Evolutionary conservation across 2,113 vertebrate species (phyloP), one percentile per base, ranked within the genome.

Genomic region (Jacana jacana): DNA sequence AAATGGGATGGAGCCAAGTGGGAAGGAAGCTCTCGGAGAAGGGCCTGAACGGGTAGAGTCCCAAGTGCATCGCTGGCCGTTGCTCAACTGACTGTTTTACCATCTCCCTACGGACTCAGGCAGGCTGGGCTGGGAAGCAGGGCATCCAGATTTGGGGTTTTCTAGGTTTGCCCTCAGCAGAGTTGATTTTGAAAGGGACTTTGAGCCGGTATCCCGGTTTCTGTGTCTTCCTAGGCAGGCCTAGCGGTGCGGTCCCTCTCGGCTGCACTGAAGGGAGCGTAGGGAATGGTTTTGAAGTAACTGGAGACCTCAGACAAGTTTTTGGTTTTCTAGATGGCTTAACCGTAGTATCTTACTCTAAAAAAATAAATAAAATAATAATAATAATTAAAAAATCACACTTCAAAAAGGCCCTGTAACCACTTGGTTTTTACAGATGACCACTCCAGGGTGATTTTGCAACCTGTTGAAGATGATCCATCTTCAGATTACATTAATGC

Each of bases 401-500:
- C 79, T 86, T 96, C 78, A 73, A 46, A 78, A 64, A 94, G 88
- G 90, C 91, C 97, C 70, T 33, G 10, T 95, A 83, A 97, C 88
- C 19, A 72, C 79, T 93, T 94, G 94, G 37, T 84, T 96, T 88
- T 97, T 98, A 44, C 94, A 99, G 99, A 99, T 98, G 99, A 99
- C 98, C 99, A 99, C 97, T 99, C 99, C 97, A 98, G 99, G 98
- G 99, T 99, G 98, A 99, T 99, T 98, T 98, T 99, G 95, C 99
- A 99, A 95, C 99, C 99, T 88, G 99, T 99, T 77, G 99, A 99
- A 97, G 99, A 99, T 91, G 99, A 99, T 95, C 99, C 99, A 89
- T 99, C 99, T 97, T 99, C 99, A 91, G 99, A 99, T 98, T 99
- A 99, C 98, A 99, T 99, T 98, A 99, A 99, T 98, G 99, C 99